phyloP scores from a whole-genome alignment of 2,113 vertebrate species.

The Ptychochromis oligacanthus region DNA sequence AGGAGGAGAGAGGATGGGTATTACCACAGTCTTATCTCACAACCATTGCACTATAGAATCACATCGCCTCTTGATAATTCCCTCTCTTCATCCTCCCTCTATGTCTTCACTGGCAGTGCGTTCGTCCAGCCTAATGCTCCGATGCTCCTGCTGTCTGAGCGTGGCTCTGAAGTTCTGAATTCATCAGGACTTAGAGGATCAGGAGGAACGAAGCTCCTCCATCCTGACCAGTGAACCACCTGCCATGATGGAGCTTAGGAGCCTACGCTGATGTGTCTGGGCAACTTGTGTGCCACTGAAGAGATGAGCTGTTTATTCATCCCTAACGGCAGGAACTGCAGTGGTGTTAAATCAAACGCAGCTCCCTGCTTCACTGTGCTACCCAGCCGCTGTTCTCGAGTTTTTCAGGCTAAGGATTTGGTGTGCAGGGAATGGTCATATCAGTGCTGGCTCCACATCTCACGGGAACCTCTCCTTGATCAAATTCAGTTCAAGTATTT shows the following conservation, averaged over 20 bases:
- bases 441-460: conserved; percentile 32
- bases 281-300: conserved; percentile 32
- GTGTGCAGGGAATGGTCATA: conserved; percentile 10
- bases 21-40: conserved; percentile 46
- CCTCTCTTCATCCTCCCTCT: conserved; percentile 32
- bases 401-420: conserved; percentile 2
- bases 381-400: not conserved
- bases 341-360: conserved; percentile 1
- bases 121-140: conserved; percentile 22
- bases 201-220: not conserved
- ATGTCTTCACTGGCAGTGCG: conserved; percentile 44
- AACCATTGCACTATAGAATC: conserved; percentile 67
- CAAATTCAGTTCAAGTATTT: conserved; percentile 52
- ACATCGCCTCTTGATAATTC: conserved; percentile 41
- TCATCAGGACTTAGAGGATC: conserved; percentile 3
- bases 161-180: not conserved
- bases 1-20: conserved; percentile 44
- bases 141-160: not conserved
- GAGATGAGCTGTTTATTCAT: conserved; percentile 27
- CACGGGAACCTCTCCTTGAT: conserved; percentile 41
- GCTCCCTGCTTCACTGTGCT: conserved; percentile 48
- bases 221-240: not conserved
- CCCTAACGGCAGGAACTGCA: conserved; percentile 24
- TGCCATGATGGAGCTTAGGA: not conserved
- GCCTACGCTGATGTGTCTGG: conserved; percentile 14